Evolutionary conservation across 2,113 vertebrate genomes (phyloP).

Genomic region (Motacilla alba): DNA sequence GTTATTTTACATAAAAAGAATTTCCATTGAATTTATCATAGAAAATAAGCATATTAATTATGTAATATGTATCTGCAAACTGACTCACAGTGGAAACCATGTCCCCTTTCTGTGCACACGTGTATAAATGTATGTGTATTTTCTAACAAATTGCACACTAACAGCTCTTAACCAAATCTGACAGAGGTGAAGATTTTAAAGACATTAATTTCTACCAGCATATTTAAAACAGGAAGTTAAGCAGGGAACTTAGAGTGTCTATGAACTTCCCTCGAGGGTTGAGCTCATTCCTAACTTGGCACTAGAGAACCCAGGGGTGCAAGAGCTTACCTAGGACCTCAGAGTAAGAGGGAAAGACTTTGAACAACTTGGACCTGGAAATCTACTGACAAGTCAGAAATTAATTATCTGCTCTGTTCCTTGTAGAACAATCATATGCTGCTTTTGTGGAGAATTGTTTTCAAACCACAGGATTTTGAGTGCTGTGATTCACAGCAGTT

Average conservation of each 20-base stretch:
- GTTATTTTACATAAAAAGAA: not conserved
- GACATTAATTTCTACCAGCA: not conserved
- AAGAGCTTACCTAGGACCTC: not conserved
- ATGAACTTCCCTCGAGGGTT: not conserved
- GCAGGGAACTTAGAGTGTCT: not conserved
- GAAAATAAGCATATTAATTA: not conserved
- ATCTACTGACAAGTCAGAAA: not conserved
- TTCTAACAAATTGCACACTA: not conserved
- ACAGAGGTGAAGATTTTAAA: not conserved
- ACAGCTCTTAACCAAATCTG: not conserved
- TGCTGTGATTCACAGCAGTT: not conserved
- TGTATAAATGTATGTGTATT: not conserved
- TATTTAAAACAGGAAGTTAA: not conserved
- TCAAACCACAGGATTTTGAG: not conserved
- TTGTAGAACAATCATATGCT: not conserved
- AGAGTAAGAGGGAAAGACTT: not conserved
- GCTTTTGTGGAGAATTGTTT: not conserved
- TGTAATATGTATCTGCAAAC: not conserved
- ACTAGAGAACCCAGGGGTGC: not conserved
- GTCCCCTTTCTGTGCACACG: accelerated
- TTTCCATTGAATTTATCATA: not conserved
- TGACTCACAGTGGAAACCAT: not conserved
- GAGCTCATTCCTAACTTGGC: not conserved
- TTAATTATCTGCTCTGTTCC: not conserved
- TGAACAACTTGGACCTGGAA: not conserved